Evolutionary conservation across 2,888 invertebrate genomes (phyloP).

Genomic region (Cheilosia vulpina): DNA sequence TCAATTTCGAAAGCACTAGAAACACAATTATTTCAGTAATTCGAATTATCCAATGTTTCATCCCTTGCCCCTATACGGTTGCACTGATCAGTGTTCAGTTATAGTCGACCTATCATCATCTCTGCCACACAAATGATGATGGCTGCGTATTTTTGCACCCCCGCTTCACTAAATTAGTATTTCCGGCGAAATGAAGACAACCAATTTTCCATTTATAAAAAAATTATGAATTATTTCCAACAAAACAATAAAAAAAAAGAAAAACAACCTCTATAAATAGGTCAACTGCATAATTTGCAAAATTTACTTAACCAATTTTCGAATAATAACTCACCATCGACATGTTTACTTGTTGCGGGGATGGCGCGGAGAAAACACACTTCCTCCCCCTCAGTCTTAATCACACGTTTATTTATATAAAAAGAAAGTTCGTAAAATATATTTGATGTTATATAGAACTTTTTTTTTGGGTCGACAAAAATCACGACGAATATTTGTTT

Average conservation of each 20-base stretch:
- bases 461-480: conserved; percentile 15
- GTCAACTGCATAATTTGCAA: conserved; percentile 62
- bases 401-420: conserved; percentile 54
- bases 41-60: too few relatives aligned
- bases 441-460: conserved; percentile 42
- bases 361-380: conserved; percentile 10
- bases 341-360: conserved; percentile 27
- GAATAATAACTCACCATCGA: conserved; percentile 60
- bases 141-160: conserved; percentile 68
- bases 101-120: conserved; percentile 48
- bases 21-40: too few relatives aligned
- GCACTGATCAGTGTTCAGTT: conserved; percentile 37
- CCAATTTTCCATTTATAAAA: conserved; percentile 67
- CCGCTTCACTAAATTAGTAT: conserved; percentile 75
- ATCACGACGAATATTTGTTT: conserved; percentile 27
- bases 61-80: conserved; percentile 6
- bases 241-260: conserved; percentile 21
- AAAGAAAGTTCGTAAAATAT: conserved; percentile 51
- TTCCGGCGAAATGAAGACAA: conserved; percentile 72
- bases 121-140: conserved; percentile 52
- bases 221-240: conserved; percentile 66
- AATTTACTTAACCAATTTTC: conserved; percentile 28
- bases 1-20: too few relatives aligned
- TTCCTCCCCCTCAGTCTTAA: conserved; percentile 30
- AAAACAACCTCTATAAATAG: conserved; percentile 51